Base-by-base conservation (phyloP, 2,113 vertebrate genomes). In the Toxotes chatareus region DNA sequence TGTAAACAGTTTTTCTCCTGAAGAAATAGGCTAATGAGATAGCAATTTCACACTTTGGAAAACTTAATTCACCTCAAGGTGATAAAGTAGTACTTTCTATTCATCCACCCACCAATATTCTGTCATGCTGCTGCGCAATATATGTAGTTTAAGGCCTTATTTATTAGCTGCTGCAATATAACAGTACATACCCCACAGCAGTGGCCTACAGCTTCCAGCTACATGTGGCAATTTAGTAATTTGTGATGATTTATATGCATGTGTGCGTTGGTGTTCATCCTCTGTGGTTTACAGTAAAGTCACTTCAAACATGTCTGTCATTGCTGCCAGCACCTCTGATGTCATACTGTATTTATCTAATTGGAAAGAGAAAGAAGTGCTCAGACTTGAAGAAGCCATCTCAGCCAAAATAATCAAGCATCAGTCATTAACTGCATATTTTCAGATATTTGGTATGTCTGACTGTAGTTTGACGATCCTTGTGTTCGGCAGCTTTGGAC, bases 371-470 rank as follows among this genome's bases (percentile, higher is more conserved):
- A n/a, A 47, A 40, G 36, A 63, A 46, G 59, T 49, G 76, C 61
- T 78, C 40, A 51, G 59, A 76, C 82, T 60, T 59, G 77, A 81
- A 78, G 61, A 63, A 57, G 31, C 10, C 38, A 8, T 67, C 27
- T 14, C 23, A 44, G 46, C 47, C 77, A 78, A 79, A 68, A 67
- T n/a, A 75, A 53, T 76, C 79, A 64, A 44, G n/a, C 47, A 59
- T 89, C 62, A 17, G 16, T 75, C 61, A 74, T 82, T 72, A 85
- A 46, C 46, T 49, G 23, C 38, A 7, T 64, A 9, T 76, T 74
- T 67, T 68, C 68, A 74, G 32, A 44, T 34, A 0, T 66, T 66
- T 27, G 31, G 65, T 73, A 59, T 14, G 27, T 61, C 42, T 66
- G 64, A 32, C 38, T 56, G 4, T 17, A 79, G 9, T 23, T n/a